Evolutionary conservation across 2,888 invertebrate species (phyloP).

Genomic region (Sinodicranocentrus sp.): DNA sequence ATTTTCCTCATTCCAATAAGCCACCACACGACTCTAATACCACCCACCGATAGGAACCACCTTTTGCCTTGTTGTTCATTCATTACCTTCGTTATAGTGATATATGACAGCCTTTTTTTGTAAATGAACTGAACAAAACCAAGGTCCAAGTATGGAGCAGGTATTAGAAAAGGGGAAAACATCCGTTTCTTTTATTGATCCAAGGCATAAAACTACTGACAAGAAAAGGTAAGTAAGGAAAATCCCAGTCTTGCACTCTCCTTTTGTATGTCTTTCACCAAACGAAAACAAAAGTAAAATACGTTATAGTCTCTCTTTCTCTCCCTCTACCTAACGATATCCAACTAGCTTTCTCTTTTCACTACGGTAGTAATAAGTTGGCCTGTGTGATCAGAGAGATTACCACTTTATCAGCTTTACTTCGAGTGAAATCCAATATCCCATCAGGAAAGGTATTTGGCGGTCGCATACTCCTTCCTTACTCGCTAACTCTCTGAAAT

Average conservation of each 20-base stretch:
- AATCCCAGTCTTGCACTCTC: not conserved
- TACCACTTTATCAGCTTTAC: constrained; percentile 51
- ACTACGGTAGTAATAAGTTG: constrained; percentile 40
- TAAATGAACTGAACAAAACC: constrained; percentile 5
- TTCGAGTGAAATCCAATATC: constrained; percentile 52
- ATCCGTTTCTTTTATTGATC: constrained; percentile 8
- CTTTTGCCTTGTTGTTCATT: not conserved
- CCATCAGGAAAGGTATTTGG: constrained; percentile 32
- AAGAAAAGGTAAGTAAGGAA: not conserved
- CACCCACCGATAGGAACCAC: no score
- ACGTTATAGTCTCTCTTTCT: not conserved
- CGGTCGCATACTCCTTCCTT: constrained; percentile 1
- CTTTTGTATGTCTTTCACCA: not conserved
- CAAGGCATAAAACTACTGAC: not conserved
- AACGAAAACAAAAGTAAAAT: constrained; percentile 8
- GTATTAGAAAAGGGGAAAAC: no score
- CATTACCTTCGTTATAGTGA: constrained; percentile 13
- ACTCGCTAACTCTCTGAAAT: not conserved
- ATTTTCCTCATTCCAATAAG: no score
- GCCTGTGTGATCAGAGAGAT: constrained; percentile 49
- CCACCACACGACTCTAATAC: no score
- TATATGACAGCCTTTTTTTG: not conserved
- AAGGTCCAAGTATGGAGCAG: not conserved
- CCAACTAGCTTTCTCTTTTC: not conserved
- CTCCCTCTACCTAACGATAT: not conserved